Percentiles rank a stretch among this genome's conserved stretches.
These are phyloP conservation scores for Tetrapedia diversipes DNA, from an alignment of 2,888 invertebrate species.

Conservation along the genomic window DNA sequence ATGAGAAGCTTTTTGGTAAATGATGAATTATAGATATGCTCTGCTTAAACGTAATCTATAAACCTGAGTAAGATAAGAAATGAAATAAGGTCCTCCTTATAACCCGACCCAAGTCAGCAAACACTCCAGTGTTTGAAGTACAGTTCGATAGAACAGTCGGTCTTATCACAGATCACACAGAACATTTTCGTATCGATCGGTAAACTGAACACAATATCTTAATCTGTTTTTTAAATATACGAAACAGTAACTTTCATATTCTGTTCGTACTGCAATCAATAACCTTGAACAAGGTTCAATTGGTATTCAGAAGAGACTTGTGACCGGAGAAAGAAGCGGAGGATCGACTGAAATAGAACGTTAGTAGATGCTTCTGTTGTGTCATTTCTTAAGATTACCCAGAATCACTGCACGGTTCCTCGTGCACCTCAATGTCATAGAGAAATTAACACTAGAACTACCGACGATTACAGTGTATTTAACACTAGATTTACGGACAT, in stretches of 20 bases:
- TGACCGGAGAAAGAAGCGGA: too few species aligned
- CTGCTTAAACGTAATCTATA: too few species aligned
- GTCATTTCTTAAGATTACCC: background rate
- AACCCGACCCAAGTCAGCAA: background rate
- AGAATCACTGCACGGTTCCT: too few species aligned
- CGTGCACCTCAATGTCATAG: too few species aligned
- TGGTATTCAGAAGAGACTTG: background rate
- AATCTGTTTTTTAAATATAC: background rate
- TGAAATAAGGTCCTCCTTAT: too few species aligned
- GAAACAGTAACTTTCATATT: background rate
- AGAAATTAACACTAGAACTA: too few species aligned
- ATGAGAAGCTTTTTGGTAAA: too few species aligned
- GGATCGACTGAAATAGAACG: background rate
- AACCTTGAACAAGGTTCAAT: background rate
- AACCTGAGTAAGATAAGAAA: too few species aligned
- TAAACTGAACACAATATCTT: background rate
- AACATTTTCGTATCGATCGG: constrained; percentile 6
- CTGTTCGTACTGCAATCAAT: background rate
- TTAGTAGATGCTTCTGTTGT: constrained; percentile 1
- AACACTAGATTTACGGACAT: too few species aligned
- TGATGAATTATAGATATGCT: too few species aligned
- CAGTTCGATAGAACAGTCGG: background rate
- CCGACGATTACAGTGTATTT: too few species aligned
- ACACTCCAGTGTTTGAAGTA: background rate
- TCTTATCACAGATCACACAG: background rate